A percentile compares a stretch with the other conserved stretches of the same genome.
phyloP scores from a whole-genome alignment of 2,888 invertebrate species.

The Acholoe squamosa region DNA sequence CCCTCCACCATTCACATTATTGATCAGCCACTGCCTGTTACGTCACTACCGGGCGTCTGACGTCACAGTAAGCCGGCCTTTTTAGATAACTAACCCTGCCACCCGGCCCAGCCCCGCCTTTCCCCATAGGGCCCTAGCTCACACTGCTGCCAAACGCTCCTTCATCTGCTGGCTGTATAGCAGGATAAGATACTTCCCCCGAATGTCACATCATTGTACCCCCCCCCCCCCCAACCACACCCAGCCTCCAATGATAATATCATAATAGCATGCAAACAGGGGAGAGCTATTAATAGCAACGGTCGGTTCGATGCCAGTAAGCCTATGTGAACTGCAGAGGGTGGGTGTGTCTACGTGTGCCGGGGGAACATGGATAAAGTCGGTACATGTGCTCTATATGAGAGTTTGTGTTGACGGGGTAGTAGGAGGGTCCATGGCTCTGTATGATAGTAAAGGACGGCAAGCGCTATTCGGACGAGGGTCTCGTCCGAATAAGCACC shows the following conservation, averaged over 20 bases:
- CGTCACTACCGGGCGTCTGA: not conserved
- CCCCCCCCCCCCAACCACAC: not conserved
- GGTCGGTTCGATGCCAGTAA: not conserved
- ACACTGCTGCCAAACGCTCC: not conserved
- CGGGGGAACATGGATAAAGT: no score
- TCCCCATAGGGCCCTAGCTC: not conserved
- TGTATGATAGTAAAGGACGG: no score
- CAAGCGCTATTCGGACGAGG: no score
- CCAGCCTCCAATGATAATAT: not conserved
- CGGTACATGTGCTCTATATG: no score
- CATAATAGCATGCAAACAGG: conserved; percentile 25
- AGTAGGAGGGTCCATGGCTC: no score
- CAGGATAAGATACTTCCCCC: not conserved
- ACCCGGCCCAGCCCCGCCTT: not conserved
- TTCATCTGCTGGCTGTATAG: no score
- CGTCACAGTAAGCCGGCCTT: not conserved
- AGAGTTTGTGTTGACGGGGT: no score
- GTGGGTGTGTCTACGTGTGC: no score
- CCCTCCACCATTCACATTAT: conserved; percentile 15
- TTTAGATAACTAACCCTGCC: conserved; percentile 6
- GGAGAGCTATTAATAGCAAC: not conserved
- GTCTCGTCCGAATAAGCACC: no score
- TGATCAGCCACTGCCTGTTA: not conserved
- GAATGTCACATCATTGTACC: not conserved
- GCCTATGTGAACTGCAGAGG: no score